phyloP scores from a whole-genome alignment of 2,888 invertebrate genomes.

The Ormyrus pomaceus region DNA sequence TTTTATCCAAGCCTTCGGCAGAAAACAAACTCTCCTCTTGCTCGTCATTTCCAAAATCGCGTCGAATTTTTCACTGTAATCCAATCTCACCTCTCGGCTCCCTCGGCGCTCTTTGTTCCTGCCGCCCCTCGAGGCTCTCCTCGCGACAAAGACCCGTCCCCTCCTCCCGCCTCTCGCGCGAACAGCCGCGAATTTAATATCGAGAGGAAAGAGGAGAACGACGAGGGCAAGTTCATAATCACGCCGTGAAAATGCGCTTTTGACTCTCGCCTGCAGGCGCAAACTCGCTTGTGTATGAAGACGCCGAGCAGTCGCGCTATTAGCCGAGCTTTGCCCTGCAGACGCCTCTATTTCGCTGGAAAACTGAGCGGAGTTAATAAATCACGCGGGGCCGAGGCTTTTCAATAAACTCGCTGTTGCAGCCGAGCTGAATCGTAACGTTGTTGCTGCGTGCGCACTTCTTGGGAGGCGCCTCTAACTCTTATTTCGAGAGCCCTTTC shows the following conservation, averaged over 20 bases:
- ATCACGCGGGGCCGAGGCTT: slow-evolving; percentile 34
- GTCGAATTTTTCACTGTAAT: slow-evolving; percentile 43
- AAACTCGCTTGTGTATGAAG: slow-evolving; percentile 9
- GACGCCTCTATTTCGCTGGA: neutral
- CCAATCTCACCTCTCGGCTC: slow-evolving; percentile 18
- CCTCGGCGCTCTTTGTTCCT: slow-evolving; percentile 19
- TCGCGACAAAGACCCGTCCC: slow-evolving; percentile 39
- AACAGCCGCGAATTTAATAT: slow-evolving; percentile 54
- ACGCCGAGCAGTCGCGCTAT: slow-evolving; percentile 19
- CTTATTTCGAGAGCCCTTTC: too few species aligned
- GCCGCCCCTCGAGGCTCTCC: slow-evolving; percentile 11
- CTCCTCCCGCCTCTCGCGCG: slow-evolving; percentile 25
- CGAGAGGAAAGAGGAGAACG: slow-evolving; percentile 20
- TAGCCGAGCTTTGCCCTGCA: neutral
- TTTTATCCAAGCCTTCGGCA: too few species aligned
- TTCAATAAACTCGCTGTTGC: slow-evolving; percentile 32
- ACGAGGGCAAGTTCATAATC: slow-evolving; percentile 48
- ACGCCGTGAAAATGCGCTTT: slow-evolving; percentile 56
- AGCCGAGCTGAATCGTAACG: neutral
- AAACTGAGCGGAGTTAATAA: slow-evolving; percentile 28
- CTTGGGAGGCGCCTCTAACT: too few species aligned
- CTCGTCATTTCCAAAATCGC: slow-evolving; percentile 7
- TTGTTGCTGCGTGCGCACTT: too few species aligned
- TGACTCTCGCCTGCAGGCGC: slow-evolving; percentile 11
- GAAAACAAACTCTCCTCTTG: too few species aligned